Evolutionary conservation across 2,797 vertebrate genomes (phyloP).

Genomic region (Lateolabrax maculatus): DNA sequence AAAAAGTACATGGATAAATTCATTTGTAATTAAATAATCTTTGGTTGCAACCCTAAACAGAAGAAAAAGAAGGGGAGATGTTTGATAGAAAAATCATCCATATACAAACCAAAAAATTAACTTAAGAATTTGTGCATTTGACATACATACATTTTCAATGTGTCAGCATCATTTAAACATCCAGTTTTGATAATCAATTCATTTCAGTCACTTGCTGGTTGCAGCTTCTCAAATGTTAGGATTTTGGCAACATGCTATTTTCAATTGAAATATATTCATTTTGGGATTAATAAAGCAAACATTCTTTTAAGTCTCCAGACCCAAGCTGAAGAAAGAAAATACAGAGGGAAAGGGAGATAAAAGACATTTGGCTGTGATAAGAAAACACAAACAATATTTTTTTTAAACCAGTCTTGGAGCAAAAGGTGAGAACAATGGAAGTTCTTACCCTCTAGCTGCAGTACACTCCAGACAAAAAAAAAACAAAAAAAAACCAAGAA

Average conservation of each 20-base stretch:
- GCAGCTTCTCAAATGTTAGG: not conserved
- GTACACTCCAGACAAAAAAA: slow-evolving; percentile 39
- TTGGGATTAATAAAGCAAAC: slow-evolving; percentile 12
- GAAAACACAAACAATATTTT: slow-evolving; percentile 16
- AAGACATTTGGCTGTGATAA: slow-evolving; percentile 23
- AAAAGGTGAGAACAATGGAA: slow-evolving; percentile 66
- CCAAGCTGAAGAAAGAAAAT: not conserved
- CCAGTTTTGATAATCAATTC: not conserved
- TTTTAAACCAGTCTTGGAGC: slow-evolving; percentile 17
- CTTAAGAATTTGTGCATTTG: not conserved
- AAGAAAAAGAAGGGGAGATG: not conserved
- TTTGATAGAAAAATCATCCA: not conserved
- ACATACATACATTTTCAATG: not conserved
- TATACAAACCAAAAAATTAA: not conserved
- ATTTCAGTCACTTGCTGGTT: not conserved
- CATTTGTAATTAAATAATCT: too few species aligned
- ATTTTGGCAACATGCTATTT: not conserved
- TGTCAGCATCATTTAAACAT: slow-evolving; percentile 4
- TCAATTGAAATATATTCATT: not conserved
- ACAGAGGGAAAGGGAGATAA: slow-evolving; percentile 20
- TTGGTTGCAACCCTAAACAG: not conserved
- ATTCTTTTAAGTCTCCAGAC: not conserved
- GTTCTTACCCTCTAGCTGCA: slow-evolving; percentile 71
- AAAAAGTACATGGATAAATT: too few species aligned
- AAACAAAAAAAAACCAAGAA: slow-evolving; percentile 13